Conservation (phyloP, 2,797 vertebrate species). For the Heteromormyrus szaboi region DNA sequence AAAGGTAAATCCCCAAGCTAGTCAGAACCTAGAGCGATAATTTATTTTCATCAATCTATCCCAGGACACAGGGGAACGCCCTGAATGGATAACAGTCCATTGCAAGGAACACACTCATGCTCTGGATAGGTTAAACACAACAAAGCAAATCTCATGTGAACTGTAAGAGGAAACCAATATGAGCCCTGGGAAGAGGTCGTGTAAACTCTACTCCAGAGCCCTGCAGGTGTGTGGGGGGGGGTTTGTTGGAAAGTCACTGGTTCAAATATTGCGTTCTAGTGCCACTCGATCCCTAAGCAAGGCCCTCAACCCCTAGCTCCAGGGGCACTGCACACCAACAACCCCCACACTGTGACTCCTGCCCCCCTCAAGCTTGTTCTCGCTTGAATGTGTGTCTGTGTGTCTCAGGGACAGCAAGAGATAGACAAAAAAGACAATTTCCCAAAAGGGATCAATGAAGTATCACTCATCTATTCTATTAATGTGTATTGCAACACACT, state of each 20-base stretch:
- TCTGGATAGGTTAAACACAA: not conserved
- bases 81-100: not conserved
- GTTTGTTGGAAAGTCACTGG: not conserved
- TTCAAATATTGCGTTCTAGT: not conserved
- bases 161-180: not conserved
- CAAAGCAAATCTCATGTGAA: not conserved
- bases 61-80: not conserved
- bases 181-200: not conserved
- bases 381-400: not conserved
- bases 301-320: not conserved
- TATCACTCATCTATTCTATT: not conserved
- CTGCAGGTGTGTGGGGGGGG: not conserved
- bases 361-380: not conserved
- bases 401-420: not conserved
- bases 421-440: not conserved
- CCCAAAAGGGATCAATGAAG: not conserved
- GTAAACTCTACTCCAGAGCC: not conserved
- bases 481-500: not conserved
- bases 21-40: not conserved
- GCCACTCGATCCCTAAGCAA: not conserved
- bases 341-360: not conserved
- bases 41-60: not conserved
- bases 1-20: not conserved
- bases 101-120: not conserved
- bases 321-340: not conserved